Percentiles rank a stretch among this genome's conserved stretches.
Evolutionary conservation across 92 coral and sea anemone genomes (phyloP).

Genomic region (Bergia puertoricense): DNA sequence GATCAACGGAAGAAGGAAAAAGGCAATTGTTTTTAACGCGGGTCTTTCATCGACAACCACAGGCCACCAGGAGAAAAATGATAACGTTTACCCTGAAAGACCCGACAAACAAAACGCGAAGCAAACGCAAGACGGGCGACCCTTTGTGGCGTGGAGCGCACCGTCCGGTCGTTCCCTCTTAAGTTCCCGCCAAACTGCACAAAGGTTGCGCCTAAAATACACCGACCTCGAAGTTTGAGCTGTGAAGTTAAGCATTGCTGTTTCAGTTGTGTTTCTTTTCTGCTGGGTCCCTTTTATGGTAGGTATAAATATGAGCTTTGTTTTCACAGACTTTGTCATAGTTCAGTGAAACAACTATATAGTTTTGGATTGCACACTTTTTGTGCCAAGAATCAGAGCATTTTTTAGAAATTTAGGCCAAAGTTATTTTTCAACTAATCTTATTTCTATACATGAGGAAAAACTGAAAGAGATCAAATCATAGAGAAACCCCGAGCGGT

Average conservation of each 20-base stretch:
- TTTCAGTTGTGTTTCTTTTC: conserved; percentile 25
- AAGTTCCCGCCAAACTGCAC: conserved; percentile 14
- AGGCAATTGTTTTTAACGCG: conserved; percentile 3
- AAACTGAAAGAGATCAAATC: too few relatives aligned
- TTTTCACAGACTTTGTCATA: neutral
- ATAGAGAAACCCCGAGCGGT: too few relatives aligned
- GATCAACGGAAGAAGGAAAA: conserved; percentile 18
- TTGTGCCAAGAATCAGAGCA: too few relatives aligned
- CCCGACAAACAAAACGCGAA: neutral
- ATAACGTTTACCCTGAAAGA: neutral
- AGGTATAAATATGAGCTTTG: neutral
- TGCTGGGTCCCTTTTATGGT: conserved; percentile 43
- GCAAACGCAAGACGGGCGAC: neutral
- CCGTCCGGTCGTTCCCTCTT: neutral
- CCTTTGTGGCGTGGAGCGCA: too few relatives aligned
- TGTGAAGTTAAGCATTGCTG: conserved; percentile 32
- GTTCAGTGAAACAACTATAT: neutral
- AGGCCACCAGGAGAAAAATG: neutral
- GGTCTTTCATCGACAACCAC: conserved; percentile 24
- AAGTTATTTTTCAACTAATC: too few relatives aligned
- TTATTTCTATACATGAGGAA: too few relatives aligned
- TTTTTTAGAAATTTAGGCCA: too few relatives aligned
- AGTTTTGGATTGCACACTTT: neutral
- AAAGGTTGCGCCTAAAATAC: neutral
- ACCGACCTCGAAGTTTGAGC: conserved; percentile 36